Percentiles rank a stretch among this genome's conserved stretches.
Conservation (phyloP, 2,113 vertebrate species). For the Cettia cetti region DNA sequence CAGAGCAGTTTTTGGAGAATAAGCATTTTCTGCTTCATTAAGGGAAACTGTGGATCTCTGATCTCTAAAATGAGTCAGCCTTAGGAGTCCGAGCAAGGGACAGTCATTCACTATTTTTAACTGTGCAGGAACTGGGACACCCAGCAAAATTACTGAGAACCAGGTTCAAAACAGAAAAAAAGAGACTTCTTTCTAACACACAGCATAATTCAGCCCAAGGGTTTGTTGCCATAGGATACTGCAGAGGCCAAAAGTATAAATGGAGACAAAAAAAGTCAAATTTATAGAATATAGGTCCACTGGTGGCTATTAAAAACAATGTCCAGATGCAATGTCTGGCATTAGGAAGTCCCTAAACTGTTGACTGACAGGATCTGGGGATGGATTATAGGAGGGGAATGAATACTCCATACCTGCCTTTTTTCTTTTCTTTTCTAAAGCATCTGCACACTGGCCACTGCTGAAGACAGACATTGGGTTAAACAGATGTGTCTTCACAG, state of each 20-base stretch:
- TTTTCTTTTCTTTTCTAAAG: constrained; percentile 30
- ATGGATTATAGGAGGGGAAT: neutral
- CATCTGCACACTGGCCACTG: neutral
- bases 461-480: neutral
- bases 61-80: neutral
- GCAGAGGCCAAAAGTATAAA: neutral
- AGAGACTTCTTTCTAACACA: neutral
- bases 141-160: neutral
- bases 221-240: neutral
- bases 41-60: neutral
- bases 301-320: constrained; percentile 4
- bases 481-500: constrained; percentile 1
- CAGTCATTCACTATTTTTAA: neutral
- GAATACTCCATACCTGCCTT: neutral
- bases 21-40: neutral
- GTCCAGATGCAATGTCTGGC: neutral
- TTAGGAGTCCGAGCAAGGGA: neutral
- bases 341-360: neutral
- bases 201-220: neutral
- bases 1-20: neutral
- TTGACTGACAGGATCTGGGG: neutral
- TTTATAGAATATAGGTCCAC: constrained; percentile 7
- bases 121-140: neutral
- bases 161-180: neutral
- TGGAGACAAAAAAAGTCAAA: constrained; percentile 15